Percentiles rank a stretch among this genome's conserved stretches.
These are phyloP conservation scores for Limanda limanda DNA, from an alignment of 2,113 vertebrate species.

Conservation along the genomic window DNA sequence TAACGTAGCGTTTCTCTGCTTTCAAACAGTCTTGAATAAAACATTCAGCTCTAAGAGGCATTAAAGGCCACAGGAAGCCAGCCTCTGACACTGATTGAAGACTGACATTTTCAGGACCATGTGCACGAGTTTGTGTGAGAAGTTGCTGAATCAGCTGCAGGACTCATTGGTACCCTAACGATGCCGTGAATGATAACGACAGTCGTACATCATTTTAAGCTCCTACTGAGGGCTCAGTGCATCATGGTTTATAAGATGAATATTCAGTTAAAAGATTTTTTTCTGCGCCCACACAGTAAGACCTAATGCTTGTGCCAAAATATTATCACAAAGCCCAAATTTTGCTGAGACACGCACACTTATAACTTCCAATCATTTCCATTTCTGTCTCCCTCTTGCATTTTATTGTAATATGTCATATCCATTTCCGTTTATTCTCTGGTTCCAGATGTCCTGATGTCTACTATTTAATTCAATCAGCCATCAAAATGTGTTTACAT, in stretches of 20 bases:
- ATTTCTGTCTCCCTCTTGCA: conserved; percentile 8
- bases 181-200: neutral
- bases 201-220: no score
- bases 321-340: no score
- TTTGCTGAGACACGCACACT: neutral
- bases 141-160: conserved; percentile 13
- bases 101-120: conserved; percentile 48
- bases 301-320: neutral
- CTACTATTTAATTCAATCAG: conserved; percentile 13
- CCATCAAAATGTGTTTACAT: conserved; percentile 13
- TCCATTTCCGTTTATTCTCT: conserved; percentile 32
- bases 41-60: conserved; percentile 41
- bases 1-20: neutral
- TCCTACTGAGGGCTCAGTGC: no score
- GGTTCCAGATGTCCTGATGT: no score
- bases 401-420: conserved; percentile 25
- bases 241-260: neutral
- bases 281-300: neutral
- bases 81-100: conserved; percentile 49
- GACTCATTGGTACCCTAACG: neutral
- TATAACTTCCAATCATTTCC: conserved; percentile 23
- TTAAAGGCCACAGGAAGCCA: conserved; percentile 41
- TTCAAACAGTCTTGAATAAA: conserved; percentile 39
- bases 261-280: neutral
- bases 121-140: conserved; percentile 2